phyloP scores from a whole-genome alignment of 2,888 invertebrate species.

The Linnaemya tessellans region DNA sequence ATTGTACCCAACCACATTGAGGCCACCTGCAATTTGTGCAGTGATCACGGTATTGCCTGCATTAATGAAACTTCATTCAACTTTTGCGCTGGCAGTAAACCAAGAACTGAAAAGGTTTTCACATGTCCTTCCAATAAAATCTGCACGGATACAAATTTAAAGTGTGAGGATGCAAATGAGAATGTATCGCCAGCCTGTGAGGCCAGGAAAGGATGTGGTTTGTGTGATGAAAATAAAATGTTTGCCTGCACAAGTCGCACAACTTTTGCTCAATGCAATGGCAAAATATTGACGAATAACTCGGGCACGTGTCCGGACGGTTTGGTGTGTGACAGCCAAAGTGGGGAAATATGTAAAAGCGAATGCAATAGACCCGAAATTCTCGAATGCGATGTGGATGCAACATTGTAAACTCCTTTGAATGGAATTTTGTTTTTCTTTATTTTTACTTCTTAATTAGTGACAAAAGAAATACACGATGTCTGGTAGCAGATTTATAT shows the following conservation, averaged over 20 bases:
- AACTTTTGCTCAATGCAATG: constrained; percentile 75
- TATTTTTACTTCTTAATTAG: too few relatives aligned
- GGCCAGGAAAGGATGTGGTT: constrained; percentile 62
- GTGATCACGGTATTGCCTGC: constrained; percentile 75
- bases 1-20: constrained; percentile 46
- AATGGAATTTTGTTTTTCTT: too few relatives aligned
- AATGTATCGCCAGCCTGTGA: constrained; percentile 66
- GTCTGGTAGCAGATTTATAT: too few relatives aligned
- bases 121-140: constrained; percentile 73
- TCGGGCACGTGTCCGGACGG: constrained; percentile 73
- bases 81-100: constrained; percentile 70
- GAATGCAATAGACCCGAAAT: constrained; percentile 67
- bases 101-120: not conserved
- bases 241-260: constrained; percentile 78
- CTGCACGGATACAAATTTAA: constrained; percentile 72
- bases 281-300: constrained; percentile 20
- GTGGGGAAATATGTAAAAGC: constrained; percentile 73
- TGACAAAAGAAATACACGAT: too few relatives aligned
- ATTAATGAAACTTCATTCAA: constrained; percentile 76
- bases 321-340: constrained; percentile 71
- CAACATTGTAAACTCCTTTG: constrained; percentile 18
- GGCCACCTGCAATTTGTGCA: constrained; percentile 74
- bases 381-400: constrained; percentile 74
- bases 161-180: constrained; percentile 36
- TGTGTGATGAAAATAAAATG: constrained; percentile 71